Percentiles rank a stretch among this genome's conserved stretches.
phyloP scores from a whole-genome alignment of 2,113 vertebrate species.

The rat (Rattus norvegicus) region GRCr8 NC_086019.1:184779001-184779500 shows the following conservation, averaged over 20 bases:
- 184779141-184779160: too few species aligned
- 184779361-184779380: neutral
- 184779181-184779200: neutral
- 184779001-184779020: neutral
- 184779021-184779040: neutral
- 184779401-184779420: neutral
- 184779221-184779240: neutral
- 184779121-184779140: neutral
- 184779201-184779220: neutral
- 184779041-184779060: neutral
- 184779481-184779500: neutral
- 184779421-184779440: neutral
- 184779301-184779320: neutral
- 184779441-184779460: neutral
- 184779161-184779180: neutral
- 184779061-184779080: neutral
- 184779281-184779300: neutral
- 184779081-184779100: neutral
- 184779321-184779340: neutral
- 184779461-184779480: neutral
- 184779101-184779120: neutral
- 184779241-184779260: neutral
- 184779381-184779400: neutral
- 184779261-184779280: neutral
- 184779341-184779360: neutral